Evolutionary conservation across 2,888 invertebrate species (phyloP), one percentile per base, ranked within the genome.

Genomic region (Diaprepes abbreviatus): DNA sequence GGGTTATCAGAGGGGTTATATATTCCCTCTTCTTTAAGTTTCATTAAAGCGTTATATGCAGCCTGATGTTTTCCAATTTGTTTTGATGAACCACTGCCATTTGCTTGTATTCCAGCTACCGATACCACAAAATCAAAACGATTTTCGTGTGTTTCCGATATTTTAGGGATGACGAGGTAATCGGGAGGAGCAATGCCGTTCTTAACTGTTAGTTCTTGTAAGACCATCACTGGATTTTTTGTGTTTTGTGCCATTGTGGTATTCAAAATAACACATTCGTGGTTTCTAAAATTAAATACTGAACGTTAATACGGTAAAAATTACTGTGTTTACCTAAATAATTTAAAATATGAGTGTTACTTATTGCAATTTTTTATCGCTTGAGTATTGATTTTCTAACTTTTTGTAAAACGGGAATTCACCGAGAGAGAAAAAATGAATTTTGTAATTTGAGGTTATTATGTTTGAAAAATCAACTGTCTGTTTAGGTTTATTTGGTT

Each of bases 121-220:
- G 19, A 14, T 9, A 74, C 74, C 9, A 59, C 17, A 66, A 9
- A 85, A 54, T 73, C 73, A 43, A 73, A 73, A 82, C 86, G 83
- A 81, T 87, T 87, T 77, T 79, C 76, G 58, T 84, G 83, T 3
- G 82, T 82, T 1, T 83, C 83, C 43, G 74, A 75, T 63, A 77
- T 74, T 52, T 75, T 74, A 14, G 66, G 48, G 2, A 81, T 76
- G 40, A 83, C 71, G 33, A 80, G 85, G 76, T 89, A 92, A 64
- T 80, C 79, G 1, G 88, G 88, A 0, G 90, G 89, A 0, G 83
- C 77, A 14, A 79, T 77, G 0, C 85, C 83, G 17, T 84, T 81
- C 75, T 89, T 88, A 3, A 88, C 84, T 83, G 90, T 88, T 83
- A 90, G 85, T 80, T 91, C 91, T 79, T 91, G 91, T 12, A 91